A percentile compares a stretch with the other conserved stretches of the same genome.
phyloP scores from a whole-genome alignment of 2,113 vertebrate genomes.

The Hiodon alosoides region DNA sequence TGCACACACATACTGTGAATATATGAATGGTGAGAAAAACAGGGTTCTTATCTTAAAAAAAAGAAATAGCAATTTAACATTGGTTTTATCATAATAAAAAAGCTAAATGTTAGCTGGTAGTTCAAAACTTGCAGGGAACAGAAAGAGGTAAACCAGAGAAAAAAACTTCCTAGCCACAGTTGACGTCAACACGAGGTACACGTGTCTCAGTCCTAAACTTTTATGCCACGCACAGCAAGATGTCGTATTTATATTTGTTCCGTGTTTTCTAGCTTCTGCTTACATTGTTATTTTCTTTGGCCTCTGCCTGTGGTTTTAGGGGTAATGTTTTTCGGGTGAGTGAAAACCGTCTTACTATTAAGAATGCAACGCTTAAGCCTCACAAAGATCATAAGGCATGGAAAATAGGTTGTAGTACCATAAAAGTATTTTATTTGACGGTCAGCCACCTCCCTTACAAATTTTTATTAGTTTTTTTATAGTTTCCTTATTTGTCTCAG shows the following conservation, averaged over 20 bases:
- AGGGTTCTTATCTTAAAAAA: constrained; percentile 3
- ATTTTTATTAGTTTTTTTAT: constrained; percentile 25
- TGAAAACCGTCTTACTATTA: constrained; percentile 22
- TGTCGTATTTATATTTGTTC: constrained; percentile 36
- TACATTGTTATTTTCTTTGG: constrained; percentile 49
- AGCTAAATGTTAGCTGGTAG: constrained; percentile 1
- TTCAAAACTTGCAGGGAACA: background rate
- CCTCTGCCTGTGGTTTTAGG: constrained; percentile 42
- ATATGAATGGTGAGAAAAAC: background rate
- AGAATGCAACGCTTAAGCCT: constrained; percentile 29
- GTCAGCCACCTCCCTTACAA: no score
- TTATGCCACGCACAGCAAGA: constrained; percentile 6
- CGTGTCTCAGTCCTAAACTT: constrained; percentile 12
- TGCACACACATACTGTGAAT: background rate
- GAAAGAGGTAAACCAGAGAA: background rate
- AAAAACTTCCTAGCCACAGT: background rate
- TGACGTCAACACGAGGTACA: constrained; percentile 1
- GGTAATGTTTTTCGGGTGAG: constrained; percentile 33
- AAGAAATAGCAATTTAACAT: background rate
- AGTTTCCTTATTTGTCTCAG: constrained; percentile 11
- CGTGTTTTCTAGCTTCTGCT: constrained; percentile 39
- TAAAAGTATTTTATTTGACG: no score
- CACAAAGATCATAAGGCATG: constrained; percentile 19
- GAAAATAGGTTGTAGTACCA: no score
- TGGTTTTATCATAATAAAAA: constrained; percentile 6